Conservation (phyloP, 2,113 vertebrate species). For the Gnathonemus longibarbis region DNA sequence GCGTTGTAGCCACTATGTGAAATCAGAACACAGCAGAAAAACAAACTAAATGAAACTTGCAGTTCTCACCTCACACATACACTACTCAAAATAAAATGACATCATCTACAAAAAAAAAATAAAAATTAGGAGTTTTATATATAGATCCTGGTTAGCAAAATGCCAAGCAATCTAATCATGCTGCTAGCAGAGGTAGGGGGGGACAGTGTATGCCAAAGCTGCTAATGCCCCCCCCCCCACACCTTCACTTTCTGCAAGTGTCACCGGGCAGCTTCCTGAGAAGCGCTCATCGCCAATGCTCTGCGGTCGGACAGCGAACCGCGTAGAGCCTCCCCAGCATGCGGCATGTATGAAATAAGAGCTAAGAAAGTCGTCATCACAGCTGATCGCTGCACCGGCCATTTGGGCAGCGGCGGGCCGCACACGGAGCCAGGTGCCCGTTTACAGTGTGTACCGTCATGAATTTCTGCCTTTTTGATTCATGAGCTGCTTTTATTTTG, state of each 20-base stretch:
- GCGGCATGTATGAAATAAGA: background rate
- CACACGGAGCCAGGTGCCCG: background rate
- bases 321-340: background rate
- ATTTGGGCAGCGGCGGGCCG: background rate
- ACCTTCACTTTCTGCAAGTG: background rate
- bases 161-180: background rate
- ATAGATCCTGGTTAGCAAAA: background rate
- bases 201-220: too few relatives aligned
- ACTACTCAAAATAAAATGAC: slow-evolving; percentile 25
- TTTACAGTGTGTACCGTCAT: background rate
- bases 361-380: background rate
- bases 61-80: background rate
- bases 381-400: background rate
- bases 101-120: slow-evolving; percentile 12
- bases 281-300: background rate
- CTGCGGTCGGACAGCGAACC: background rate
- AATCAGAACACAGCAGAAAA: slow-evolving; percentile 32
- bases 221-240: background rate
- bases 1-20: slow-evolving; percentile 39
- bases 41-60: slow-evolving; percentile 27
- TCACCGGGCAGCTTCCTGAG: slow-evolving; percentile 18
- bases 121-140: background rate
- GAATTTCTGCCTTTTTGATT: background rate
- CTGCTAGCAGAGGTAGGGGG: background rate
- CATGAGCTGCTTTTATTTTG: background rate